Evolutionary conservation across 2,797 vertebrate genomes (phyloP).

Genomic region (Pseudochromis fuscus): DNA sequence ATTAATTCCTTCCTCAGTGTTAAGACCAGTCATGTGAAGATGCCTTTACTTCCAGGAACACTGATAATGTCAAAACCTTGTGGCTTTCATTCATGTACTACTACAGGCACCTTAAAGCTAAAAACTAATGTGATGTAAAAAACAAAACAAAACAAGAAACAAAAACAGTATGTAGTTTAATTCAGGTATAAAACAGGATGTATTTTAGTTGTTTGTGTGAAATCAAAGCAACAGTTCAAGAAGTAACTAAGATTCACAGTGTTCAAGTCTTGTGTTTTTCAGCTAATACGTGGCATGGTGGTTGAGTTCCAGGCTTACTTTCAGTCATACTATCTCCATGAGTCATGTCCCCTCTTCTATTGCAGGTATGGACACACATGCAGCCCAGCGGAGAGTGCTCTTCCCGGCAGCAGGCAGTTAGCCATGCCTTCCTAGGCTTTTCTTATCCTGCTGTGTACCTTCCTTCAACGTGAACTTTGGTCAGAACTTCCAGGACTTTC

Average conservation of each 20-base stretch:
- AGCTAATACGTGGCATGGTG: constrained; percentile 19
- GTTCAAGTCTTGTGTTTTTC: constrained; percentile 17
- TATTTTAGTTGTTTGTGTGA: background rate
- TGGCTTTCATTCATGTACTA: background rate
- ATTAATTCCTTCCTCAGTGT: background rate
- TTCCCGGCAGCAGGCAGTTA: constrained; percentile 58
- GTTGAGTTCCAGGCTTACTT: constrained; percentile 22
- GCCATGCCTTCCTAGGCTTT: constrained; percentile 52
- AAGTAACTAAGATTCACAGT: background rate
- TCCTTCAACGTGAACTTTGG: constrained; percentile 27
- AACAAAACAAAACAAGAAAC: too few species aligned
- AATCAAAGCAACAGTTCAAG: background rate
- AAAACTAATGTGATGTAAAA: background rate
- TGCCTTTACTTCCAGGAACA: background rate
- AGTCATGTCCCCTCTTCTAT: constrained; percentile 60
- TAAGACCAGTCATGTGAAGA: background rate
- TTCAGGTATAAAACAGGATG: background rate
- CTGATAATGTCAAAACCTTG: background rate
- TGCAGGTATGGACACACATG: constrained; percentile 73
- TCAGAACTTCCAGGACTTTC: constrained; percentile 24
- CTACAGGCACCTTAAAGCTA: background rate
- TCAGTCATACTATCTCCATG: constrained; percentile 42
- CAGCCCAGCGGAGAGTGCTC: constrained; percentile 40
- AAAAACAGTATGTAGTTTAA: too few species aligned
- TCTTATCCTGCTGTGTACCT: constrained; percentile 18